Evolutionary conservation across 2,797 vertebrate genomes (phyloP).

Genomic region (Premnoplex brunnescens): DNA sequence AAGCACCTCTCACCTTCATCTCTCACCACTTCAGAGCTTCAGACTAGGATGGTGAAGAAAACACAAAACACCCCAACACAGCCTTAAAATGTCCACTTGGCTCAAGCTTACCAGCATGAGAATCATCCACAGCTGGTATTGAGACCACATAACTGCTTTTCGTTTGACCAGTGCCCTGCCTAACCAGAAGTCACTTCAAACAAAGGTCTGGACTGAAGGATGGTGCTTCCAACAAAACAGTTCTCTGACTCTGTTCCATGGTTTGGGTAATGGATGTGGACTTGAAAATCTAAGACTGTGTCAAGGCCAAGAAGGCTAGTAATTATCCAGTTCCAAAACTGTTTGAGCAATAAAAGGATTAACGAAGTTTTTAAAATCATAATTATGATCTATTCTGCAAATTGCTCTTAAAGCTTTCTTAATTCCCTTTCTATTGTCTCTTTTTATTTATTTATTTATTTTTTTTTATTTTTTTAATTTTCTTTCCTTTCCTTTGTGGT

Average conservation of each 20-base stretch:
- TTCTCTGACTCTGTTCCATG: neutral
- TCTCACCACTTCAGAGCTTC: neutral
- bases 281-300: neutral
- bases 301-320: neutral
- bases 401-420: neutral
- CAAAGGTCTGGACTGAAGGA: neutral
- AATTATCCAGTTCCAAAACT: constrained; percentile 12
- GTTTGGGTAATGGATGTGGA: neutral
- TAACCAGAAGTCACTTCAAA: neutral
- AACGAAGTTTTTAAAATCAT: neutral
- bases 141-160: neutral
- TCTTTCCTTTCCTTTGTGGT: neutral
- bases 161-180: neutral
- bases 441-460: neutral
- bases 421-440: neutral
- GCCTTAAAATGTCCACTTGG: neutral
- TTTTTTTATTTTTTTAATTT: neutral
- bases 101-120: neutral
- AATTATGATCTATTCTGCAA: neutral
- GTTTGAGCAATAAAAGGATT: constrained; percentile 31
- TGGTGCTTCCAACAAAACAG: neutral
- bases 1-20: neutral
- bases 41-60: neutral
- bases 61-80: neutral
- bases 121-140: neutral